Conservation (phyloP, 2,797 vertebrate species). For the Dallia pectoralis region DNA sequence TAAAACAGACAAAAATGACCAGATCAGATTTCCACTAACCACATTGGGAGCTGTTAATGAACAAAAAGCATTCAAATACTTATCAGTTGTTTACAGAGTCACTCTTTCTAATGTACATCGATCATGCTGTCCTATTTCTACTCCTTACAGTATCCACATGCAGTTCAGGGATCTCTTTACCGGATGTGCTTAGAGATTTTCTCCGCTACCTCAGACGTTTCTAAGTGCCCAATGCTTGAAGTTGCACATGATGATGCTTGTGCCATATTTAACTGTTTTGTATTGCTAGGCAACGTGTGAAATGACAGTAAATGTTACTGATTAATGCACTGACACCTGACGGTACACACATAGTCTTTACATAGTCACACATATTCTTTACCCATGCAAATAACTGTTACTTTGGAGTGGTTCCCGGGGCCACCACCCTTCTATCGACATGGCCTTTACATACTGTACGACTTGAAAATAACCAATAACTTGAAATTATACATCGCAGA, state of each 20-base stretch:
- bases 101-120: too few species aligned
- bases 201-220: conserved; percentile 86
- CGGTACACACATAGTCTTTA: conserved; percentile 20
- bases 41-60: too few species aligned
- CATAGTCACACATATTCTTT: conserved; percentile 22
- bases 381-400: neutral
- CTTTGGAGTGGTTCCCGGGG: too few species aligned
- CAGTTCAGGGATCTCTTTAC: too few species aligned
- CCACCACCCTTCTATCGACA: neutral
- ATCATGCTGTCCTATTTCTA: too few species aligned
- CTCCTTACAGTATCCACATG: too few species aligned
- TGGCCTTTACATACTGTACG: neutral
- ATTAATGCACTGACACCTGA: conserved; percentile 25
- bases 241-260: conserved; percentile 60
- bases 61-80: too few species aligned
- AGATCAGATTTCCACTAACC: too few species aligned
- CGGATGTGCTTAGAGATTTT: neutral
- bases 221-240: conserved; percentile 72
- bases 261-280: conserved; percentile 62
- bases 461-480: neutral
- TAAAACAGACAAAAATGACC: too few species aligned
- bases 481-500: neutral
- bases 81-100: conserved; percentile 29
- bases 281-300: conserved; percentile 41
- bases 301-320: conserved; percentile 43